Evolutionary conservation across 2,888 invertebrate genomes (phyloP).

Genomic region (Xiphydria camelus): DNA sequence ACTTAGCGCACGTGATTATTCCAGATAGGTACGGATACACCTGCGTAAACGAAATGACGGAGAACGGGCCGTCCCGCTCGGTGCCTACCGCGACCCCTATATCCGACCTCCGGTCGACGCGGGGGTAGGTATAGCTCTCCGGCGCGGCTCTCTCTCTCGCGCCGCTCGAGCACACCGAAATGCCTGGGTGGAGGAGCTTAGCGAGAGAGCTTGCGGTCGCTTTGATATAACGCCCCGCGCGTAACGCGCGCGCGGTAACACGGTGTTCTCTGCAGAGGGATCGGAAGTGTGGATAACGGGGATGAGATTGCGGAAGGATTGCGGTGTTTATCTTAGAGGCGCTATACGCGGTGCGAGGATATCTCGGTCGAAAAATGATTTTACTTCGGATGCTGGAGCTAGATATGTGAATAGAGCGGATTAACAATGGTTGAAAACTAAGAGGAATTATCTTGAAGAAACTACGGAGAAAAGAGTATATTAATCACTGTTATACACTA

Average conservation of each 20-base stretch:
- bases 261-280: background rate
- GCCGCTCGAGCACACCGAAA: background rate
- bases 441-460: too few species aligned
- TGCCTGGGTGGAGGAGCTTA: background rate
- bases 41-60: constrained; percentile 30
- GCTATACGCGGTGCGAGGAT: too few species aligned
- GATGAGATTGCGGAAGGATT: background rate
- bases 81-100: background rate
- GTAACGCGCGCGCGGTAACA: background rate
- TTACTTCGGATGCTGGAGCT: too few species aligned
- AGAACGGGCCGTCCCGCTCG: constrained; percentile 3
- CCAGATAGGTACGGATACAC: too few species aligned
- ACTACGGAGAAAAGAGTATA: too few species aligned
- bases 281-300: background rate
- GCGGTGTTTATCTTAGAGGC: background rate
- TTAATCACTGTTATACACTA: too few species aligned
- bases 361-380: too few species aligned
- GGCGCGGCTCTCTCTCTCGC: too few species aligned
- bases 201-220: background rate
- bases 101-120: background rate
- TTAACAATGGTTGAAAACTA: too few species aligned
- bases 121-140: too few species aligned
- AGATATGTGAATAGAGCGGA: too few species aligned
- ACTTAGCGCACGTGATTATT: constrained; percentile 32
- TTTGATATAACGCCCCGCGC: background rate